phyloP scores from a whole-genome alignment of 2,888 invertebrate genomes.

The Lucinisca nassula region DNA sequence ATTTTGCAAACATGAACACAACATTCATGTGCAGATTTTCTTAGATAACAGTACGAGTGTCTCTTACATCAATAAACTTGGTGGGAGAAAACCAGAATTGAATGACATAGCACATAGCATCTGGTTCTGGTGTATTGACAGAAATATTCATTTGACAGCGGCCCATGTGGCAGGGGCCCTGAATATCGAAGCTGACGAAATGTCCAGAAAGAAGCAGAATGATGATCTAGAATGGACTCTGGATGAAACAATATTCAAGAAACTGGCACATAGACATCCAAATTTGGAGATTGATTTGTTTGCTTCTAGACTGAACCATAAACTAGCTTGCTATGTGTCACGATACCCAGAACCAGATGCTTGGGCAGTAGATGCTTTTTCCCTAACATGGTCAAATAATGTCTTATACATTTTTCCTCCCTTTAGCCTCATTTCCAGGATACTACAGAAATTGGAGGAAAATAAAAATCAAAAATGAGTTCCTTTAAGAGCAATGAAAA shows the following conservation, averaged over 20 bases:
- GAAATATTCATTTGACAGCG: slow-evolving; percentile 30
- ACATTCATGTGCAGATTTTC: slow-evolving; percentile 5
- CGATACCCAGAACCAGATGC: slow-evolving; percentile 16
- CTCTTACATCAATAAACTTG: slow-evolving; percentile 30
- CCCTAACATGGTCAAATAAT: slow-evolving; percentile 14
- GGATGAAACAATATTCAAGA: not conserved
- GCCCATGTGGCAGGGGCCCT: slow-evolving; percentile 26
- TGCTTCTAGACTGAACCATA: slow-evolving; percentile 11
- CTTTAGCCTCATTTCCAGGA: slow-evolving; percentile 24
- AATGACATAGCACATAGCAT: slow-evolving; percentile 11
- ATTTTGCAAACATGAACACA: not conserved
- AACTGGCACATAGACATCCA: not conserved
- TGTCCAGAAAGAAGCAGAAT: slow-evolving; percentile 28
- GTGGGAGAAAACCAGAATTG: slow-evolving; percentile 8
- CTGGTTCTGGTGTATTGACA: too few species aligned
- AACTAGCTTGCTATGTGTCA: slow-evolving; percentile 14
- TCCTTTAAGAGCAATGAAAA: too few species aligned
- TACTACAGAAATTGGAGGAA: slow-evolving; percentile 33
- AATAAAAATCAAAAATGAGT: too few species aligned
- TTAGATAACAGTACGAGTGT: slow-evolving; percentile 39
- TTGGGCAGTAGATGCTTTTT: slow-evolving; percentile 22
- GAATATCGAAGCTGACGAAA: slow-evolving; percentile 32
- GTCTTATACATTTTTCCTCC: slow-evolving; percentile 42
- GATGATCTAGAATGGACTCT: slow-evolving; percentile 47
- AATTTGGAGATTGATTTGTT: not conserved